Percentiles rank a stretch among this genome's conserved stretches.
These are phyloP conservation scores for Okamejei kenojei DNA, from an alignment of 2,797 vertebrate genomes.

Conservation along the genomic window DNA sequence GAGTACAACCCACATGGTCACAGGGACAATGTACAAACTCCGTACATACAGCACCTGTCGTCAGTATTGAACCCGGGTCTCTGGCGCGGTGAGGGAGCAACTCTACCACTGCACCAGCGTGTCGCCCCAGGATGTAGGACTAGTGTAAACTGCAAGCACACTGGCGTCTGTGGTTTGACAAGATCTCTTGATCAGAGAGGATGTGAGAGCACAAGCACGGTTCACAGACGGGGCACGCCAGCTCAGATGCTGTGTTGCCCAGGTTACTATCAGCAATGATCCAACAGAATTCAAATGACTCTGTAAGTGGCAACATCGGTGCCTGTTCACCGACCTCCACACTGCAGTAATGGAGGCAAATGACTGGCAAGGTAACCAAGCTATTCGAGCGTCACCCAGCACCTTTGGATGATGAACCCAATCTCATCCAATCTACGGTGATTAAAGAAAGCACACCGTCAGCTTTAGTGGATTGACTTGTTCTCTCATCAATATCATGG, in stretches of 20 bases:
- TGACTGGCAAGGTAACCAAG: not conserved
- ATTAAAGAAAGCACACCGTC: not conserved
- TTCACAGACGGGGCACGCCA: not conserved
- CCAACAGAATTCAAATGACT: not conserved
- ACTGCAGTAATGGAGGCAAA: not conserved
- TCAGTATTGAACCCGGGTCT: no score
- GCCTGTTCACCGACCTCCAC: not conserved
- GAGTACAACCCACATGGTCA: no score
- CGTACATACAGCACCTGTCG: no score
- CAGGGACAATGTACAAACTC: no score
- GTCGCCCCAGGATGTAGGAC: no score
- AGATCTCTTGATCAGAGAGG: not conserved
- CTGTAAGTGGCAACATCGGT: not conserved
- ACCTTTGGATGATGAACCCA: not conserved
- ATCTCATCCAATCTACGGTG: not conserved
- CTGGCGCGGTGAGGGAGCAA: no score
- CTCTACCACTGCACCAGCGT: no score
- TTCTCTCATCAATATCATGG: no score
- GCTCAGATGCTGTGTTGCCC: not conserved
- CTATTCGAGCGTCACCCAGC: not conserved
- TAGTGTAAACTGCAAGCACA: not conserved
- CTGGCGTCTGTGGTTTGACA: accelerated
- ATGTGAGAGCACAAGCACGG: not conserved
- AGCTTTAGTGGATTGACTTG: no score
- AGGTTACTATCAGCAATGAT: not conserved